Conservation (phyloP, 2,888 invertebrate species). For the Glyphotaelius pellucidus region DNA sequence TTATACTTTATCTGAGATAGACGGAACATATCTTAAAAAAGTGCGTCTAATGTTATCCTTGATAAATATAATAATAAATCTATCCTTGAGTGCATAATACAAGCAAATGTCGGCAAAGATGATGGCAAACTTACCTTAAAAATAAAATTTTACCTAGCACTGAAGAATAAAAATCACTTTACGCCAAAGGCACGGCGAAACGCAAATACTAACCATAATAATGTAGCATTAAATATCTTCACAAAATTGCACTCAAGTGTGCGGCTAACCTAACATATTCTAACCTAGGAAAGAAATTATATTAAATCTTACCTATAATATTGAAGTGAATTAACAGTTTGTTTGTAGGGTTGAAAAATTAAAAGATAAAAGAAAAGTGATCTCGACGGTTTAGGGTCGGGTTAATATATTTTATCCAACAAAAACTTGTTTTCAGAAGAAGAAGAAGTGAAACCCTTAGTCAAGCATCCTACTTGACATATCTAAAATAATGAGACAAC, state of each 20-base stretch:
- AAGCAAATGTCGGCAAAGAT: not conserved
- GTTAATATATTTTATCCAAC: not conserved
- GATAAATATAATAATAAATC: not conserved
- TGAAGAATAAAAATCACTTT: not conserved
- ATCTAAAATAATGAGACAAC: not conserved
- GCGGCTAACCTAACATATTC: not conserved
- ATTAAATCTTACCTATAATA: not conserved
- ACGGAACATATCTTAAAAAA: not conserved
- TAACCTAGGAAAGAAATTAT: constrained; percentile 6
- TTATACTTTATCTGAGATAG: not conserved
- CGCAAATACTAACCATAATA: not conserved
- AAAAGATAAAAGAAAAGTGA: not conserved
- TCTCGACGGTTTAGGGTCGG: not conserved
- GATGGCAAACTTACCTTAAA: not conserved
- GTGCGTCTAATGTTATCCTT: not conserved
- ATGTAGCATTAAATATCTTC: not conserved
- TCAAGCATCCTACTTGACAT: not conserved
- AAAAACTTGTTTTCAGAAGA: not conserved
- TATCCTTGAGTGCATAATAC: not conserved
- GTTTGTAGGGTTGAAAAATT: not conserved
- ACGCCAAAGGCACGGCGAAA: not conserved
- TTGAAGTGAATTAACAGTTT: not conserved
- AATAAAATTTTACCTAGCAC: not conserved
- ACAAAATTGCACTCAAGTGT: not conserved
- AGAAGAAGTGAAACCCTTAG: not conserved